Evolutionary conservation across 2,113 vertebrate species (phyloP).

Genomic region (Rattus rattus): DNA sequence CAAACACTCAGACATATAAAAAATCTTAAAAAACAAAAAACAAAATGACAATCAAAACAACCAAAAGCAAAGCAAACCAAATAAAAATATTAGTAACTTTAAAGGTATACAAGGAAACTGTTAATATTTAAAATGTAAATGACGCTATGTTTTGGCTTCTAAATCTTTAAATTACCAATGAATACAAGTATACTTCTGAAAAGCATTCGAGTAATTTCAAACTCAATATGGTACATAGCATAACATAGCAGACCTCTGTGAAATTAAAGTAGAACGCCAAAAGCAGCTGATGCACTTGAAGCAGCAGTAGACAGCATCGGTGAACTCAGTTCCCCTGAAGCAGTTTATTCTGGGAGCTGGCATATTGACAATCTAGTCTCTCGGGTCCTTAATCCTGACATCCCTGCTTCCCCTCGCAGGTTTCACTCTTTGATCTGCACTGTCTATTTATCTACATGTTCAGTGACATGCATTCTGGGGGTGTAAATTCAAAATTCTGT

Average conservation of each 20-base stretch:
- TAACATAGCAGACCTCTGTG: neutral
- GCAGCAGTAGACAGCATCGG: neutral
- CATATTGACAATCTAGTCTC: neutral
- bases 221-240: neutral
- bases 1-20: neutral
- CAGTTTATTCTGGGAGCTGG: neutral
- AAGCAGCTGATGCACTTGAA: neutral
- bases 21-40: neutral
- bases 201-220: slow-evolving; percentile 43
- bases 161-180: slow-evolving; percentile 55
- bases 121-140: slow-evolving; percentile 53
- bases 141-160: slow-evolving; percentile 46
- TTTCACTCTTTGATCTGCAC: slow-evolving; percentile 1
- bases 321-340: neutral
- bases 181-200: slow-evolving; percentile 44
- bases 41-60: neutral
- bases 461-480: neutral
- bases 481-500: slow-evolving; percentile 1
- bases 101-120: neutral
- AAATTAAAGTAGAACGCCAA: neutral
- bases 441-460: neutral
- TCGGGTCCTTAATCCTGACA: neutral
- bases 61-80: neutral
- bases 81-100: neutral
- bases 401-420: neutral